A percentile compares a stretch with the other conserved stretches of the same genome.
Conservation (phyloP, 2,113 vertebrate genomes). For the Grantiella picta region DNA sequence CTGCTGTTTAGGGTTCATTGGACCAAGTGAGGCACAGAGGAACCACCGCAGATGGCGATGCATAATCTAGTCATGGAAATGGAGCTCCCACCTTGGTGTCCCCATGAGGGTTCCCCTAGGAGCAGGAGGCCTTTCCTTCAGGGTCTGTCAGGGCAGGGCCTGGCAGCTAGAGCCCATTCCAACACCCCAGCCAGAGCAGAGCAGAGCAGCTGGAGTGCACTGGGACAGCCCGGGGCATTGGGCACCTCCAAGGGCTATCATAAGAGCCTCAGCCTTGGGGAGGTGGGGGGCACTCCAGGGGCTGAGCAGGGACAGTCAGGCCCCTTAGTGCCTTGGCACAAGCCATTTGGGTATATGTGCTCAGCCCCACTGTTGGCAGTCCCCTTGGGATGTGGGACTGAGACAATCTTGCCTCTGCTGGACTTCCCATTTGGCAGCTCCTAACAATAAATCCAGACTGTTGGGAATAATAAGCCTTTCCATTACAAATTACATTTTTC, state of each 20-base stretch:
- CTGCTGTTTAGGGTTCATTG: background rate
- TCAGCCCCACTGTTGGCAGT: background rate
- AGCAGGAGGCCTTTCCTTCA: background rate
- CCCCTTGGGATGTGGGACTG: fast-evolving
- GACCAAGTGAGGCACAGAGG: background rate
- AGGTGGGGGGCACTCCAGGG: background rate
- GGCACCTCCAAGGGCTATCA: background rate
- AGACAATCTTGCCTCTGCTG: background rate
- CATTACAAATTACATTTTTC: background rate
- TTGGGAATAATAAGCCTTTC: background rate
- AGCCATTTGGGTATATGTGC: background rate
- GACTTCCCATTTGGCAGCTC: background rate
- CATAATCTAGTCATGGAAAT: background rate
- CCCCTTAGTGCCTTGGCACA: background rate
- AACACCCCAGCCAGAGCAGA: background rate
- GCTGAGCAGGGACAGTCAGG: background rate
- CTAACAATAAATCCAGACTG: background rate
- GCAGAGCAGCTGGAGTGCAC: background rate
- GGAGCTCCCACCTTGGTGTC: fast-evolving
- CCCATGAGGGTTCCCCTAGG: background rate
- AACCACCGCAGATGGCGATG: fast-evolving
- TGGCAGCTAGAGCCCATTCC: background rate
- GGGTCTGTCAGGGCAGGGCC: background rate
- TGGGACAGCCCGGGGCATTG: fast-evolving
- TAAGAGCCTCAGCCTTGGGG: background rate